Evolutionary conservation across 2,888 invertebrate genomes (phyloP).

Genomic region (Eilema sororculum): DNA sequence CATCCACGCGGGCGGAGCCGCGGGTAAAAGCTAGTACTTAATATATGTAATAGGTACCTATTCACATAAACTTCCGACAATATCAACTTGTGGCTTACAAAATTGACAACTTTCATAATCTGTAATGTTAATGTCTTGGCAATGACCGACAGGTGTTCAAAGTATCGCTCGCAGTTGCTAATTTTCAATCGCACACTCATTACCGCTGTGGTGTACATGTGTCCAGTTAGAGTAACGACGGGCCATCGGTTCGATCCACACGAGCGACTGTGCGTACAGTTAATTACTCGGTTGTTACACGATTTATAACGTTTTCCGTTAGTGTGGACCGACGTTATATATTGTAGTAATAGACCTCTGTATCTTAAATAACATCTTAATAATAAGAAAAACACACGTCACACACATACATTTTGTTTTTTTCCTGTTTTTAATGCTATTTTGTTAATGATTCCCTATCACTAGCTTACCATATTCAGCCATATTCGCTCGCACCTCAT

Average conservation of each 20-base stretch:
- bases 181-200: slow-evolving; percentile 19
- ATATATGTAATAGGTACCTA: too few species aligned
- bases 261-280: slow-evolving; percentile 37
- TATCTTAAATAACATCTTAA: too few species aligned
- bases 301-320: slow-evolving; percentile 41
- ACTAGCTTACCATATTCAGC: too few species aligned
- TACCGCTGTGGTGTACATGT: slow-evolving; percentile 7
- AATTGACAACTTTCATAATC: neutral
- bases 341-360: too few species aligned
- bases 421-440: too few species aligned
- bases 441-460: too few species aligned
- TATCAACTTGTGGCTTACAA: neutral
- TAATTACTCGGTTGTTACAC: slow-evolving; percentile 42
- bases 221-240: slow-evolving; percentile 24
- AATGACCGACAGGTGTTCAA: neutral
- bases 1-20: too few species aligned
- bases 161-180: slow-evolving; percentile 1
- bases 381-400: too few species aligned
- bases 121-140: neutral
- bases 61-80: too few species aligned
- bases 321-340: slow-evolving; percentile 28
- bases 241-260: slow-evolving; percentile 45
- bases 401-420: too few species aligned
- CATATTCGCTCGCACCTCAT: too few species aligned
- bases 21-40: too few species aligned